These are phyloP conservation scores for Sisor rabdophorus DNA, from an alignment of 2,113 vertebrate species.

Conservation along the genomic window DNA sequence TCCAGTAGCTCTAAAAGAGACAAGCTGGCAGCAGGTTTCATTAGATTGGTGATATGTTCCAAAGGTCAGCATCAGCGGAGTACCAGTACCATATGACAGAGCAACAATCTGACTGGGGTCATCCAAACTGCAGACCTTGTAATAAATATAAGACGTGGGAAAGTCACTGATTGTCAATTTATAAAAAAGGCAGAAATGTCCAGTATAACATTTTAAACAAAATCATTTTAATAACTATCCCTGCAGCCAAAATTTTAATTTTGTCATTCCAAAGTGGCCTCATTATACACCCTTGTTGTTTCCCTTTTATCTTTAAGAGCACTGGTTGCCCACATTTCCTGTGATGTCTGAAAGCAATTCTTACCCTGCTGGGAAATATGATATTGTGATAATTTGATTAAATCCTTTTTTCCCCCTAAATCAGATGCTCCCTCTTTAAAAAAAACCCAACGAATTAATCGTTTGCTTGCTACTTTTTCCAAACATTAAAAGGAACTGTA, in stretches of 20 bases:
- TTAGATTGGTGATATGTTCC: slow-evolving; percentile 6
- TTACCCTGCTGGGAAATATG: slow-evolving; percentile 9
- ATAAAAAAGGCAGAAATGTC: neutral
- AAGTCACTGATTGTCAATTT: neutral
- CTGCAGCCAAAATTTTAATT: neutral
- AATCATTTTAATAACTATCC: neutral
- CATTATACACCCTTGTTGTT: slow-evolving; percentile 20
- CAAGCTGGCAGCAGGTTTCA: neutral
- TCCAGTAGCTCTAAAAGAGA: neutral
- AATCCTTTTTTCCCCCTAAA: slow-evolving; percentile 15
- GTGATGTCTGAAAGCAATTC: slow-evolving; percentile 23
- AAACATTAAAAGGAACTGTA: slow-evolving; percentile 24
- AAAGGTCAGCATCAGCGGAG: slow-evolving; percentile 5
- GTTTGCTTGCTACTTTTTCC: slow-evolving; percentile 37
- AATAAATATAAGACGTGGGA: neutral
- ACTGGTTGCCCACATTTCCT: slow-evolving; percentile 36
- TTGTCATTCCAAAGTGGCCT: neutral
- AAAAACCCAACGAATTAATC: slow-evolving; percentile 15
- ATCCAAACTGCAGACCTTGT: neutral
- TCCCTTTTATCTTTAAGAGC: slow-evolving; percentile 25
- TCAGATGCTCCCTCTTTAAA: slow-evolving; percentile 27
- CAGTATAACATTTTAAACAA: slow-evolving; percentile 1
- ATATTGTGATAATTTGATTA: neutral
- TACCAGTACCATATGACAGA: neutral
- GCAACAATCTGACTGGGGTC: neutral